Base-by-base conservation (phyloP, 92 coral and sea anemone genomes). In the Pocillopora grandis region DNA sequence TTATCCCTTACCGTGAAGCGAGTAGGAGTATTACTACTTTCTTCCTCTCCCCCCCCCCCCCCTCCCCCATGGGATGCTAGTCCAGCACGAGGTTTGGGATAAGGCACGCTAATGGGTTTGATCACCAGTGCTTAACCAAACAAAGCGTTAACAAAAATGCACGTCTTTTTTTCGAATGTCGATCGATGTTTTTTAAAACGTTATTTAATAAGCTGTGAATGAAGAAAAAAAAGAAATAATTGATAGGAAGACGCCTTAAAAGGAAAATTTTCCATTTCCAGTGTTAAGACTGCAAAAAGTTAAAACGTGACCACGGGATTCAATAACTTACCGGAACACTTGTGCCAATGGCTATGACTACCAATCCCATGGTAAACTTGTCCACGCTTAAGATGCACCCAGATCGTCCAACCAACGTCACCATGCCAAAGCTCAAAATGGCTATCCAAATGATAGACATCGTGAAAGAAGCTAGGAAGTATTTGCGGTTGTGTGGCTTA, bases 361-460 rank as follows among this genome's bases (percentile, higher is more conserved):
- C 99, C 71, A 97, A 85, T 21, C 98, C 99, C 99, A 97, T 97
- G 65, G 99, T 97, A 82, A 97, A 97, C 95, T 94, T 97, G 87
- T 97, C 99, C 85, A 97, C 94, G 58, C 90, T 89, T 18, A 97
- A 89, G 84, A 97, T 97, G 71, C 99, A 97, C 15, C 99, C 99
- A 15, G 95, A 93, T 72, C 99, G 92, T 52, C 99, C 99, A 56
- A 94, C 99, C 66, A 97, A 78, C 0, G 99, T 97, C 21, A 97
- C 99, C 99, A 97, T 94, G 49, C 86, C 98, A 82, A 97, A 94
- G 88, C 99, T 97, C 6, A 97, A 90, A 84, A 97, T 89, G 48
- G 99, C 99, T 69, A 97, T 97, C 99, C 99, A 97, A 36, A 94
- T 62, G 86, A 94, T 97, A 11, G 99, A 94, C 90, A 92, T 91